Percentiles rank a stretch among this genome's conserved stretches.
phyloP scores from a whole-genome alignment of 92 coral and sea anemone genomes.

The Epizoanthus ramosus region DNA sequence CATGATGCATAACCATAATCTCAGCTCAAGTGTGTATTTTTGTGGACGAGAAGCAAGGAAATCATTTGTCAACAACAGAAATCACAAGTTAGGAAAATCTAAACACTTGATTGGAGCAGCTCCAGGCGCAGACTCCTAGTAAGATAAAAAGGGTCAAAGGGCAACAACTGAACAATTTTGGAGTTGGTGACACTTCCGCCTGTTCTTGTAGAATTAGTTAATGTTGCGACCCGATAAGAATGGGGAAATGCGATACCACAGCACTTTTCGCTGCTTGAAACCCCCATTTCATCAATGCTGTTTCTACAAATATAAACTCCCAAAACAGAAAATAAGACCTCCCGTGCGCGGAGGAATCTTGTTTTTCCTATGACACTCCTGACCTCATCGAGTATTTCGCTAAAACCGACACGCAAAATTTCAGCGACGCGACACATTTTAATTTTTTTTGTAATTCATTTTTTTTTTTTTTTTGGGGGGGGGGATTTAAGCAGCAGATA shows the following conservation, averaged over 20 bases:
- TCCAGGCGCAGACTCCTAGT: background rate
- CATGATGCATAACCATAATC: background rate
- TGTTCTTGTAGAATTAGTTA: conserved; percentile 9
- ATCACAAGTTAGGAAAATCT: background rate
- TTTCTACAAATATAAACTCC: background rate
- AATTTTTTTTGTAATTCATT: background rate
- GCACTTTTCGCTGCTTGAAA: background rate
- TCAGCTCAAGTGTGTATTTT: background rate
- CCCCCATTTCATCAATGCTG: background rate
- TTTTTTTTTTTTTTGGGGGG: too few species aligned
- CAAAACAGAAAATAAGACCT: conserved; percentile 1
- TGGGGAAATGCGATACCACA: background rate
- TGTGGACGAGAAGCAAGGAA: background rate
- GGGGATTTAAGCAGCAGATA: background rate
- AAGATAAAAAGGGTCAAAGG: conserved; percentile 29
- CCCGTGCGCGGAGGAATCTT: background rate
- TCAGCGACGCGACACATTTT: background rate
- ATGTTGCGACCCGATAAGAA: conserved; percentile 4
- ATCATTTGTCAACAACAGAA: conserved; percentile 4
- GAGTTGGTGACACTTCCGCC: conserved; percentile 40
- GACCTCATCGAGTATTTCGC: background rate
- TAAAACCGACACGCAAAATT: conserved; percentile 9
- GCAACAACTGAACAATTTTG: background rate
- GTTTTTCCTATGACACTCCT: background rate
- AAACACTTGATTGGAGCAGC: background rate